These are phyloP conservation scores for Heliothis virescens DNA, from an alignment of 1,140 invertebrate genomes.

Conservation along the genomic window DNA sequence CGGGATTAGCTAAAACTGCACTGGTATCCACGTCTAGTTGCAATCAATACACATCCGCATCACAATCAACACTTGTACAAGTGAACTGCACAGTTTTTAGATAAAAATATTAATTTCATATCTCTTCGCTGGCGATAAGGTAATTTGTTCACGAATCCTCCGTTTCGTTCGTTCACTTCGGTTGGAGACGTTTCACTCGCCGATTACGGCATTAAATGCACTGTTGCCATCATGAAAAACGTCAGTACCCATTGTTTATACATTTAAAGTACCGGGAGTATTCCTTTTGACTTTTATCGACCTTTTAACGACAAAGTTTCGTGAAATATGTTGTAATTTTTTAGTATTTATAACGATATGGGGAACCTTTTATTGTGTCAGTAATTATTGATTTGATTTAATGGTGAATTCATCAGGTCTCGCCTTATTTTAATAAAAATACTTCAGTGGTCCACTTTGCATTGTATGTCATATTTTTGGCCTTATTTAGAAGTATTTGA, in stretches of 20 bases:
- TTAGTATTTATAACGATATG: no score
- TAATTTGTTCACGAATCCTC: constrained; percentile 66
- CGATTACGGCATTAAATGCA: constrained; percentile 60
- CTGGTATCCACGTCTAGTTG: constrained; percentile 70
- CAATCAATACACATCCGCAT: constrained; percentile 73
- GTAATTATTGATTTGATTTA: no score
- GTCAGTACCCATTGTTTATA: background rate
- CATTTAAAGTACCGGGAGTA: no score
- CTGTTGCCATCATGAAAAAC: background rate
- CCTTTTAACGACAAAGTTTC: no score
- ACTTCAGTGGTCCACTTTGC: no score
- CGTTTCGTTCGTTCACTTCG: constrained; percentile 60
- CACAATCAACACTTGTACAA: constrained; percentile 70
- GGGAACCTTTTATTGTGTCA: no score
- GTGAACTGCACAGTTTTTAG: constrained; percentile 71
- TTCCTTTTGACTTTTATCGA: no score
- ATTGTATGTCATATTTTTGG: no score
- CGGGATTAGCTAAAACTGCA: constrained; percentile 69
- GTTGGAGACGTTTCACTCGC: constrained; percentile 66
- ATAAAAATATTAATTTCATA: constrained; percentile 76
- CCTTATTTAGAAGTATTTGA: no score
- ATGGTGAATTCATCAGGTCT: no score
- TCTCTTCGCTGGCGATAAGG: constrained; percentile 68
- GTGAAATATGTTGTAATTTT: no score
- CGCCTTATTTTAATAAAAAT: no score